phyloP scores from a whole-genome alignment of 23 tunicate species.

The Halocynthia aurantium region DNA sequence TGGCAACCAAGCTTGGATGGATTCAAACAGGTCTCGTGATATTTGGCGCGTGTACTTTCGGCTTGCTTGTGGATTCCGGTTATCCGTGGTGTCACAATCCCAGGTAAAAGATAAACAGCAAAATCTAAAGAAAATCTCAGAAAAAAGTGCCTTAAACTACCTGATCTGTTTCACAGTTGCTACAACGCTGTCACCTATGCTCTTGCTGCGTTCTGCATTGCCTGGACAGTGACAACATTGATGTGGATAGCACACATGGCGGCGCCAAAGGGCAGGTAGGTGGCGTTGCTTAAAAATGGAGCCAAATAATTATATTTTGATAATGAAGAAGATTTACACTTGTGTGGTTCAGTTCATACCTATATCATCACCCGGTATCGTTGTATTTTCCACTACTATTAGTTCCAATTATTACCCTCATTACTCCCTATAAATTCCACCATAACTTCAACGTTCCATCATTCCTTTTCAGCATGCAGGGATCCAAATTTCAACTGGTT shows the following conservation, averaged over 20 bases:
- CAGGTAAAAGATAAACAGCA: not conserved
- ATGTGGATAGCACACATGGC: slow-evolving; percentile 45
- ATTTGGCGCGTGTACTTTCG: slow-evolving; percentile 56
- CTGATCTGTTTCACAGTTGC: slow-evolving; percentile 9
- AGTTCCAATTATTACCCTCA: no score
- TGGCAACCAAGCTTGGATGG: slow-evolving; percentile 77
- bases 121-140: not conserved
- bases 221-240: slow-evolving; percentile 59
- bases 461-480: slow-evolving; percentile 7
- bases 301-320: no score
- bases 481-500: slow-evolving; percentile 7
- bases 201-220: slow-evolving; percentile 55
- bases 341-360: no score
- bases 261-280: slow-evolving; percentile 48
- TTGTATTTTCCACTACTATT: no score
- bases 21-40: slow-evolving; percentile 43
- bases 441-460: no score
- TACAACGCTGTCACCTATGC: slow-evolving; percentile 41
- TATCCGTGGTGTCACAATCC: slow-evolving; percentile 21
- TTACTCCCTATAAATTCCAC: no score
- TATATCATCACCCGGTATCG: no score
- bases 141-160: not conserved
- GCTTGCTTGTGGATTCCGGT: slow-evolving; percentile 57
- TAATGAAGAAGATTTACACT: no score
- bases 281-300: no score